Evolutionary conservation across 2,797 vertebrate species (phyloP).

Genomic region (Alfaro cultratus): DNA sequence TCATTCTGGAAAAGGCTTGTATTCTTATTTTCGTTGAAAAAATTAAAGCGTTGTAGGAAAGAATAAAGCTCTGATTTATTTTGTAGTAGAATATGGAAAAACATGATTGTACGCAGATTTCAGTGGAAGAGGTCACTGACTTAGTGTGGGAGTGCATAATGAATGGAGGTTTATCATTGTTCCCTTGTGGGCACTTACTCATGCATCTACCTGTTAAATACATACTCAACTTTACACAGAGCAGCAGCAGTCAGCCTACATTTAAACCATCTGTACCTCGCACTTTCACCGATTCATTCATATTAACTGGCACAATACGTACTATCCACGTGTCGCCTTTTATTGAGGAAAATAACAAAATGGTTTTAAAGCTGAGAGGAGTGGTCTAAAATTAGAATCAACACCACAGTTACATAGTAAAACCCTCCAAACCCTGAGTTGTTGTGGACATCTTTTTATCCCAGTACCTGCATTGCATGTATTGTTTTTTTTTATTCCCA

Average conservation of each 20-base stretch:
- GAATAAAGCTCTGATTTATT: background rate
- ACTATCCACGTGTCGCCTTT: background rate
- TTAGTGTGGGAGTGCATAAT: slow-evolving; percentile 22
- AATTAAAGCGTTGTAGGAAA: background rate
- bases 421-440: background rate
- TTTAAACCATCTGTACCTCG: slow-evolving; percentile 13
- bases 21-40: background rate
- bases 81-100: background rate
- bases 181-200: slow-evolving; percentile 17
- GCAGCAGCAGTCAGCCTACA: background rate
- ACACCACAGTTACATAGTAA: background rate
- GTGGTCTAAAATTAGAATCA: background rate
- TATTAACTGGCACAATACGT: background rate
- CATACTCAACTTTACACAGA: background rate
- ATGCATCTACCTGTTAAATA: slow-evolving; percentile 3
- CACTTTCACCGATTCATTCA: slow-evolving; percentile 9
- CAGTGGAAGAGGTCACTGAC: slow-evolving; percentile 22
- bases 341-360: background rate
- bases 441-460: background rate
- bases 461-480: background rate
- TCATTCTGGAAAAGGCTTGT: background rate
- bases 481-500: background rate
- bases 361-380: background rate
- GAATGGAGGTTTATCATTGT: slow-evolving; percentile 26
- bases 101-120: background rate